A percentile compares a stretch with the other conserved stretches of the same genome.
Evolutionary conservation across 2,888 invertebrate species (phyloP).

Genomic region (Phalera bucephala): DNA sequence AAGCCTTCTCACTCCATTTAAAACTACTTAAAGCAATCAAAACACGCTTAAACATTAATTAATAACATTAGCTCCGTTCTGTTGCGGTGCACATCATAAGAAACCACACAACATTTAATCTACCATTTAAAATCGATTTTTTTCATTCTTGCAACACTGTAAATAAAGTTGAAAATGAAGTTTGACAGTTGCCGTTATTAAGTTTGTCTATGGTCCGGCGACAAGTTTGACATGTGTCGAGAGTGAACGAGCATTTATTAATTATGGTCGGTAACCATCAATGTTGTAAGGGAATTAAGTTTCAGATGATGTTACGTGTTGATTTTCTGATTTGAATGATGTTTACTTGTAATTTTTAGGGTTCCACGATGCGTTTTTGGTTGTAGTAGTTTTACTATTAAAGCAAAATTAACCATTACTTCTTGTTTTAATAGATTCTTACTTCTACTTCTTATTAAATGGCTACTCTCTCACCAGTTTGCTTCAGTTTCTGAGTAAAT

Average conservation of each 20-base stretch:
- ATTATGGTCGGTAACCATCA: constrained; percentile 52
- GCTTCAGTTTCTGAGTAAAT: no score
- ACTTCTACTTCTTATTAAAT: no score
- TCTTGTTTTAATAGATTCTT: no score
- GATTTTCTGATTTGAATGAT: constrained; percentile 4
- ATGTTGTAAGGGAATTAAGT: constrained; percentile 26
- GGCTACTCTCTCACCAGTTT: no score
- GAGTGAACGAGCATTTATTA: constrained; percentile 60
- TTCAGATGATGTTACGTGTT: constrained; percentile 7
- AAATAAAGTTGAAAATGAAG: constrained; percentile 23
- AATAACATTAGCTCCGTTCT: constrained; percentile 35
- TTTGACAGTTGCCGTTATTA: constrained; percentile 23
- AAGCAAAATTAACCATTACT: no score
- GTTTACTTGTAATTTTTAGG: neutral
- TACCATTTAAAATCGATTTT: constrained; percentile 4
- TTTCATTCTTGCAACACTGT: constrained; percentile 21
- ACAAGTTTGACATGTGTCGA: constrained; percentile 70
- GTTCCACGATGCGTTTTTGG: constrained; percentile 36
- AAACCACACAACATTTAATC: constrained; percentile 9
- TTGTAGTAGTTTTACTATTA: no score
- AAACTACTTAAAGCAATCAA: constrained; percentile 27
- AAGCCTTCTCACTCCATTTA: no score
- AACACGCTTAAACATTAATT: constrained; percentile 38
- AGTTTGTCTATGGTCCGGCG: constrained; percentile 32
- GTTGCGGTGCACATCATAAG: constrained; percentile 36